These are phyloP conservation scores for Ceyx erithaca DNA, from an alignment of 2,797 vertebrate genomes.

Conservation along the genomic window DNA sequence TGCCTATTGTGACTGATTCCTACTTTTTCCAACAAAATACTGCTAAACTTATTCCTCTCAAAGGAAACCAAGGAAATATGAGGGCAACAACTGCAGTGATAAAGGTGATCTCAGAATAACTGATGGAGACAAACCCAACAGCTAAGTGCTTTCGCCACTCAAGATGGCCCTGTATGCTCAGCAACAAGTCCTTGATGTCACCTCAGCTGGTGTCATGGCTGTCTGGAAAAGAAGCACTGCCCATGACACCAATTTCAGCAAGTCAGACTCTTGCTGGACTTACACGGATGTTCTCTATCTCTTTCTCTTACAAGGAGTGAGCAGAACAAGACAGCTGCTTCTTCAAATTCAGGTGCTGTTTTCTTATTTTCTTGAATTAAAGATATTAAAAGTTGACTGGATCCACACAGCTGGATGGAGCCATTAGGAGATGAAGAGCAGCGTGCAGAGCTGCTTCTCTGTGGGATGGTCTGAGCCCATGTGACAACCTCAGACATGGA, in stretches of 20 bases:
- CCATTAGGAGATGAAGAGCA: background rate
- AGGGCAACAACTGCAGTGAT: background rate
- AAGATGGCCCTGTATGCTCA: background rate
- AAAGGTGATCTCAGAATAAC: background rate
- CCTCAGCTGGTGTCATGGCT: background rate
- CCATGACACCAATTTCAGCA: accelerated
- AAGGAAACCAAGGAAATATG: accelerated
- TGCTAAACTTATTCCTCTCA: background rate
- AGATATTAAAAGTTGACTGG: background rate
- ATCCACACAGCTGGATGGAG: background rate
- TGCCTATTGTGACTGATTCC: background rate
- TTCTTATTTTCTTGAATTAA: background rate
- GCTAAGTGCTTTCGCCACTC: background rate
- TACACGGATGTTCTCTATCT: background rate
- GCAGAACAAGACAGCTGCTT: background rate
- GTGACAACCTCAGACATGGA: background rate
- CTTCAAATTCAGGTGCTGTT: background rate
- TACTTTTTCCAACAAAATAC: background rate
- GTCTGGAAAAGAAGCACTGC: background rate
- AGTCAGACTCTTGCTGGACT: background rate
- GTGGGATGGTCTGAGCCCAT: background rate
- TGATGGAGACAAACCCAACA: accelerated
- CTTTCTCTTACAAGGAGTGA: background rate
- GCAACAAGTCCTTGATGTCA: background rate
- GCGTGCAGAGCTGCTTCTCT: background rate